A percentile compares a stretch with the other conserved stretches of the same genome.
Conservation (phyloP, 2,888 invertebrate genomes). For the Eurytoma adleriae region DNA sequence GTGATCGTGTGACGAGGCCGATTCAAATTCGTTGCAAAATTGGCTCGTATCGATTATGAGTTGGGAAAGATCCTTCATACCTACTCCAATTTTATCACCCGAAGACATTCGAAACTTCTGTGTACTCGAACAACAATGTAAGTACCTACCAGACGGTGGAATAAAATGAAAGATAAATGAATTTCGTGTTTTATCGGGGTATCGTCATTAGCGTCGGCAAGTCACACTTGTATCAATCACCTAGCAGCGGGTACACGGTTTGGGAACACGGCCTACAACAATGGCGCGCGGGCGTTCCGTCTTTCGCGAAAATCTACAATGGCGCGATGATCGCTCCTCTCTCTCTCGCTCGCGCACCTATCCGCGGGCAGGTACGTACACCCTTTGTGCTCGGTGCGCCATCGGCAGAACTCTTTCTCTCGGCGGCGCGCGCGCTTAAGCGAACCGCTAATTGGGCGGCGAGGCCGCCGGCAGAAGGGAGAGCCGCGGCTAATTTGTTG, state of each 20-base stretch:
- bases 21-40: too few species aligned
- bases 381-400: neutral
- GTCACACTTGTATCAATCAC: neutral
- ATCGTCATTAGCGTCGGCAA: neutral
- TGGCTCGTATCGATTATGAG: too few species aligned
- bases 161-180: too few species aligned
- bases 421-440: constrained; percentile 59
- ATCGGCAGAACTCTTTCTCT: neutral
- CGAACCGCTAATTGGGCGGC: constrained; percentile 70
- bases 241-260: constrained; percentile 1
- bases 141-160: too few species aligned
- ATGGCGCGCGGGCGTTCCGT: constrained; percentile 13
- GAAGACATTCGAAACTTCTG: too few species aligned
- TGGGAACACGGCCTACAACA: neutral
- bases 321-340: constrained; percentile 22
- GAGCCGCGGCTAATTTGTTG: constrained; percentile 68
- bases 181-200: too few species aligned
- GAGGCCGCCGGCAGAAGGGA: constrained; percentile 52
- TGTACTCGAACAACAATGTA: too few species aligned
- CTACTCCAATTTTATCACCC: too few species aligned
- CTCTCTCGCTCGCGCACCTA: constrained; percentile 28
- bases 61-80: too few species aligned
- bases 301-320: constrained; percentile 34
- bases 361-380: neutral
- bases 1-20: too few species aligned